Evolutionary conservation across 2,113 vertebrate species (phyloP).

Genomic region (Terrapene triunguis): DNA sequence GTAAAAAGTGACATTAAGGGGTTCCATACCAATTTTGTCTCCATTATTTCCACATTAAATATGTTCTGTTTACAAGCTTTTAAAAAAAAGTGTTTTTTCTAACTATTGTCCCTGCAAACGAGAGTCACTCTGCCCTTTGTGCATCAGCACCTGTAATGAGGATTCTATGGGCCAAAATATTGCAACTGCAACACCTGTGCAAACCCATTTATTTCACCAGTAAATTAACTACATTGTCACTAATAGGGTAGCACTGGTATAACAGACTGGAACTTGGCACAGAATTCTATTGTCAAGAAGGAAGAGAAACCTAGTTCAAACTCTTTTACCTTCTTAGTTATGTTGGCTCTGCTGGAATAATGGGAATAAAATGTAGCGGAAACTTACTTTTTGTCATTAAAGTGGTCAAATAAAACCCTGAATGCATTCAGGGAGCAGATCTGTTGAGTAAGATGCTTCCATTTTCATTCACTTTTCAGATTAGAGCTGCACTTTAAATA

Average conservation of each 20-base stretch:
- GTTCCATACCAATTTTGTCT: not conserved
- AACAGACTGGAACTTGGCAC: not conserved
- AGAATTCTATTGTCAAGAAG: not conserved
- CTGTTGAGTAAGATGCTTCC: not conserved
- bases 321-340: not conserved
- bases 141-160: not conserved
- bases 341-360: not conserved
- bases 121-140: not conserved
- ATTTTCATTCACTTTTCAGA: not conserved
- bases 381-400: not conserved
- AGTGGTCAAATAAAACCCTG: not conserved
- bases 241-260: not conserved
- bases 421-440: not conserved
- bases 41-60: not conserved
- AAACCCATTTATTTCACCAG: not conserved
- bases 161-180: not conserved
- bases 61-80: not conserved
- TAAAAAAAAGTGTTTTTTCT: not conserved
- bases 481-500: not conserved
- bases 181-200: not conserved
- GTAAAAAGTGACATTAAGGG: not conserved
- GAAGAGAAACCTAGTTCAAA: not conserved
- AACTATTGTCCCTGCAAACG: not conserved
- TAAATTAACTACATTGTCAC: not conserved
- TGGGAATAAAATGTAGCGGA: not conserved